Percentiles rank a stretch among this genome's conserved stretches.
Evolutionary conservation across 2,797 vertebrate species (phyloP).

Genomic region (Enteromius afrohamiltoni): DNA sequence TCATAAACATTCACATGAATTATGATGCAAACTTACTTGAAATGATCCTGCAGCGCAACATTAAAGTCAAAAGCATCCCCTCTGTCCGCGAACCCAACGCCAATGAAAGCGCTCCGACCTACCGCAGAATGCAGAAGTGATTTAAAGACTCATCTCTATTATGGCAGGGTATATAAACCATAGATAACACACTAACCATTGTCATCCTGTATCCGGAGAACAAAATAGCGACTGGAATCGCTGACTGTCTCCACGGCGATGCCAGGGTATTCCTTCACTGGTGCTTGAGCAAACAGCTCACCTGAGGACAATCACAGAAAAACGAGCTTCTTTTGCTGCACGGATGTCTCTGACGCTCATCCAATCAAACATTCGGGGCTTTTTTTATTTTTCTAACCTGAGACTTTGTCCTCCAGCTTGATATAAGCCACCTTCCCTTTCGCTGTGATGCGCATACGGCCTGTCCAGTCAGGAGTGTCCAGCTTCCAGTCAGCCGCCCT

Average conservation of each 20-base stretch:
- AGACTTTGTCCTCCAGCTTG: conserved; percentile 92
- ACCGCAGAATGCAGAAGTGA: conserved; percentile 2
- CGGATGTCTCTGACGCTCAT: neutral
- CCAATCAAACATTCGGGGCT: neutral
- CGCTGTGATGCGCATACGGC: conserved; percentile 89
- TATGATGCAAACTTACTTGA: conserved; percentile 72
- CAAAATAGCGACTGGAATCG: conserved; percentile 95
- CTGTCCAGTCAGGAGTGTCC: conserved; percentile 91
- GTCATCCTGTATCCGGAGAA: conserved; percentile 93
- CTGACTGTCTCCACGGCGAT: conserved; percentile 89
- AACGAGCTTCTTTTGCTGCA: neutral
- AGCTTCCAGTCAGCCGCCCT: conserved; percentile 97
- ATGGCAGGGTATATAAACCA: neutral
- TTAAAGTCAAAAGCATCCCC: conserved; percentile 97
- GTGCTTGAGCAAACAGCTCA: conserved; percentile 94
- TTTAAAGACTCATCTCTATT: neutral
- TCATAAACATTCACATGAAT: neutral
- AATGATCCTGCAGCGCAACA: conserved; percentile 94
- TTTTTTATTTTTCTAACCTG: conserved; percentile 74
- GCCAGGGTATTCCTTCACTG: conserved; percentile 88
- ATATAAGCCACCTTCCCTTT: conserved; percentile 89
- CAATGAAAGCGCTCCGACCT: conserved; percentile 95
- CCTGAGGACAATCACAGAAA: conserved; percentile 71
- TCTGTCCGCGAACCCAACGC: conserved; percentile 91
- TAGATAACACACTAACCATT: conserved; percentile 77